Evolutionary conservation across 2,113 vertebrate genomes (phyloP).

Genomic region (Tragelaphus strepsiceros): DNA sequence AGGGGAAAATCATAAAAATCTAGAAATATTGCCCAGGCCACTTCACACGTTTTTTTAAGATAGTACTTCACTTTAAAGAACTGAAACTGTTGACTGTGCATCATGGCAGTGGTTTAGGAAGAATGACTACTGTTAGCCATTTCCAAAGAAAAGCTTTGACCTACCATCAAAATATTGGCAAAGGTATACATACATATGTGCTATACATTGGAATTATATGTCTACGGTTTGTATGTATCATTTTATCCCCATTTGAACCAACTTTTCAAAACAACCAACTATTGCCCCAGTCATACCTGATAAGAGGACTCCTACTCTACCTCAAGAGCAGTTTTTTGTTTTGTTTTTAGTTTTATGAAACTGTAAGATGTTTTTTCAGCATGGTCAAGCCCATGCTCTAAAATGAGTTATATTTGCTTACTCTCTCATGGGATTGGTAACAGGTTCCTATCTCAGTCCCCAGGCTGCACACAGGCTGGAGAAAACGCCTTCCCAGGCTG

Average conservation of each 20-base stretch:
- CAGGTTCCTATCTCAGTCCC: not conserved
- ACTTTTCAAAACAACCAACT: not conserved
- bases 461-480: not conserved
- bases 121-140: not conserved
- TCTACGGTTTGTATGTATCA: not conserved
- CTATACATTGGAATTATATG: not conserved
- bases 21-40: not conserved
- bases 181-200: not conserved
- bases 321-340: not conserved
- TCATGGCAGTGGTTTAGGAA: not conserved
- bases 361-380: not conserved
- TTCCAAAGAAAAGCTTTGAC: not conserved
- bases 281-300: not conserved
- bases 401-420: not conserved
- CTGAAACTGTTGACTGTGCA: not conserved
- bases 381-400: not conserved
- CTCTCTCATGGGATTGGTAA: not conserved
- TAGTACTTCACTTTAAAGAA: not conserved
- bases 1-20: not conserved
- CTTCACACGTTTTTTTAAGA: not conserved
- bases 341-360: not conserved
- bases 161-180: conserved; percentile 29
- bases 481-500: not conserved
- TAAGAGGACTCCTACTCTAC: not conserved
- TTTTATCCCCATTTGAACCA: not conserved